These are phyloP conservation scores for Lithophane leautieri DNA, from an alignment of 2,888 invertebrate species.

Conservation along the genomic window DNA sequence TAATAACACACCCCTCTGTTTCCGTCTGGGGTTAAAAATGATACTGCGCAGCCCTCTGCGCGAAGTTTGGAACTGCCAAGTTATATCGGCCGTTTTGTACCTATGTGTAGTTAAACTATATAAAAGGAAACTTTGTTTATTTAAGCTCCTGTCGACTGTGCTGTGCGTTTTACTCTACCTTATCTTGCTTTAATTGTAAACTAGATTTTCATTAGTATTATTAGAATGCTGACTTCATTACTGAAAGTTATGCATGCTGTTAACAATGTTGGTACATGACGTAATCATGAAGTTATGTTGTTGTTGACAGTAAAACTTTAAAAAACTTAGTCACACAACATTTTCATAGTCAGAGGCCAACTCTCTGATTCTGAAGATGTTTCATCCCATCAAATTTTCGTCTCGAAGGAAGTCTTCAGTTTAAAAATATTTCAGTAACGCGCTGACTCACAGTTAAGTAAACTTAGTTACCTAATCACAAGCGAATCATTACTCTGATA, in stretches of 20 bases:
- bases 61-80: no score
- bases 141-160: not conserved
- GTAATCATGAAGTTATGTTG: conserved; percentile 24
- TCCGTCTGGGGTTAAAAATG: no score
- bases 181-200: not conserved
- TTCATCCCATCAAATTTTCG: not conserved
- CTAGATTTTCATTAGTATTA: not conserved
- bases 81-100: no score
- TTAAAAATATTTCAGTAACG: not conserved
- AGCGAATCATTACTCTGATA: conserved; percentile 8
- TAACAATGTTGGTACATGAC: conserved; percentile 31
- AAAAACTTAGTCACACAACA: not conserved
- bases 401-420: not conserved
- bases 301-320: not conserved
- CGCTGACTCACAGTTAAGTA: conserved; percentile 22
- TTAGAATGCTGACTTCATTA: conserved; percentile 4
- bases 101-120: no score
- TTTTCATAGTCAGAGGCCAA: not conserved
- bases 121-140: not conserved
- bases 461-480: conserved; percentile 20
- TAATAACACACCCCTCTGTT: no score
- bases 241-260: not conserved
- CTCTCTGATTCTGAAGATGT: no score
- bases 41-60: no score
- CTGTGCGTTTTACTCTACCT: not conserved